phyloP scores from a whole-genome alignment of 53 echinoderm and acorn worm genomes.

The Paracentrotus lividus region DNA sequence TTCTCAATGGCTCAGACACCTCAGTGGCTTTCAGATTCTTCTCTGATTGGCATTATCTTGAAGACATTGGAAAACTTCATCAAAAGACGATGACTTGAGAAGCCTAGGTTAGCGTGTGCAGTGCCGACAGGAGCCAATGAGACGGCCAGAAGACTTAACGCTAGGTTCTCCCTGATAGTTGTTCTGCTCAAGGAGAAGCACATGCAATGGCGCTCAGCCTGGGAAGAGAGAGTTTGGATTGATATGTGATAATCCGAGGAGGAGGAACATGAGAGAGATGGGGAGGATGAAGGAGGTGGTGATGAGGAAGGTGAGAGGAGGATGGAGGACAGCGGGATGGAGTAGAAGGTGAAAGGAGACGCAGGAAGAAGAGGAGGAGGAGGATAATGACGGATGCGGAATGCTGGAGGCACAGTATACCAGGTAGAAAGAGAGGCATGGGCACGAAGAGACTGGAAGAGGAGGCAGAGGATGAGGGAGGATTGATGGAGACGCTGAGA shows the following conservation, averaged over 20 bases:
- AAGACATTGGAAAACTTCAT: neutral
- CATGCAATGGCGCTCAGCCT: neutral
- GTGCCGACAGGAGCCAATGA: neutral
- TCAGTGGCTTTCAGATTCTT: slow-evolving; percentile 21
- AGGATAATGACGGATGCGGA: too few relatives aligned
- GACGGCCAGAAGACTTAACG: neutral
- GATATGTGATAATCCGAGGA: neutral
- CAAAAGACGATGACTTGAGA: neutral
- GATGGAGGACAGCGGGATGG: neutral
- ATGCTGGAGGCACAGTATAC: too few relatives aligned
- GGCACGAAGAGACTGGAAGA: too few relatives aligned
- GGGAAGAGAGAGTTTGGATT: neutral
- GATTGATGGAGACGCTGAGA: too few relatives aligned
- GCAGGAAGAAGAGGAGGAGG: too few relatives aligned
- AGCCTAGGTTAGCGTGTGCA: neutral
- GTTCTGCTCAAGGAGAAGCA: neutral
- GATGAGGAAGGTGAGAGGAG: neutral
- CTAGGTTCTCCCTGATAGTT: neutral
- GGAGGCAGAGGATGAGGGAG: too few relatives aligned
- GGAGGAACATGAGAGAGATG: neutral
- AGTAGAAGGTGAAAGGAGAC: too few relatives aligned
- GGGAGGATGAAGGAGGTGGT: neutral
- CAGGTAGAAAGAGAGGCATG: neutral
- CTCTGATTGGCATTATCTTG: slow-evolving; percentile 25
- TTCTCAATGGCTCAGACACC: neutral